Evolutionary conservation across 2,888 invertebrate genomes (phyloP).

Genomic region (Erebia ligea): DNA sequence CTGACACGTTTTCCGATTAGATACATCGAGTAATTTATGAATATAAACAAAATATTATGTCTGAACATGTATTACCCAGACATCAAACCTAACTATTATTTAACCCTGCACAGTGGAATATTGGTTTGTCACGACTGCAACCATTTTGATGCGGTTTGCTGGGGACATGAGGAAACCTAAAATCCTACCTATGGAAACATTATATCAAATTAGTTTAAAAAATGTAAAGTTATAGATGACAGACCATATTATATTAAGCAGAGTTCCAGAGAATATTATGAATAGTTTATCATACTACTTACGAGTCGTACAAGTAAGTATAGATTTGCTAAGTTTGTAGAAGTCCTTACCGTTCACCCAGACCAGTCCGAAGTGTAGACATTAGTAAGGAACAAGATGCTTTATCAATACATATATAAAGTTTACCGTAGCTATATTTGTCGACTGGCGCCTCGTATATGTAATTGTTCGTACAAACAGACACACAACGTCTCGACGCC

Average conservation of each 20-base stretch:
- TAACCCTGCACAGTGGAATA: too few species aligned
- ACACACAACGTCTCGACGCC: conserved; percentile 58
- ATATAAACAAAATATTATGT: neutral
- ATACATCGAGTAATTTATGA: conserved; percentile 3
- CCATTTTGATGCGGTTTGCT: too few species aligned
- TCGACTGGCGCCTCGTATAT: conserved; percentile 74
- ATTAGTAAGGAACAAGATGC: conserved; percentile 44
- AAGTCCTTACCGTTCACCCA: conserved; percentile 30
- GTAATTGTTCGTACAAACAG: conserved; percentile 77
- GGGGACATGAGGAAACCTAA: too few species aligned
- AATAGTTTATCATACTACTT: too few species aligned
- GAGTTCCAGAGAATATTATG: neutral
- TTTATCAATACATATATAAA: conserved; percentile 51
- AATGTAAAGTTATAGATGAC: too few species aligned
- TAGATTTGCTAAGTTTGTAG: conserved; percentile 10
- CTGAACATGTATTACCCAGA: neutral
- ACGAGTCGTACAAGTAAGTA: too few species aligned
- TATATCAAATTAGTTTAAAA: too few species aligned
- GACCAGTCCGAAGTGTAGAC: conserved; percentile 40
- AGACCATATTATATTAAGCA: too few species aligned
- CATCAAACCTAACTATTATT: neutral
- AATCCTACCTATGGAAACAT: too few species aligned
- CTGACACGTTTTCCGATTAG: conserved; percentile 27
- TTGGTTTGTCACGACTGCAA: too few species aligned
- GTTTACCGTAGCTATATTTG: conserved; percentile 67